phyloP scores from a whole-genome alignment of 2,797 vertebrate genomes.

The Miichthys miiuy region DNA sequence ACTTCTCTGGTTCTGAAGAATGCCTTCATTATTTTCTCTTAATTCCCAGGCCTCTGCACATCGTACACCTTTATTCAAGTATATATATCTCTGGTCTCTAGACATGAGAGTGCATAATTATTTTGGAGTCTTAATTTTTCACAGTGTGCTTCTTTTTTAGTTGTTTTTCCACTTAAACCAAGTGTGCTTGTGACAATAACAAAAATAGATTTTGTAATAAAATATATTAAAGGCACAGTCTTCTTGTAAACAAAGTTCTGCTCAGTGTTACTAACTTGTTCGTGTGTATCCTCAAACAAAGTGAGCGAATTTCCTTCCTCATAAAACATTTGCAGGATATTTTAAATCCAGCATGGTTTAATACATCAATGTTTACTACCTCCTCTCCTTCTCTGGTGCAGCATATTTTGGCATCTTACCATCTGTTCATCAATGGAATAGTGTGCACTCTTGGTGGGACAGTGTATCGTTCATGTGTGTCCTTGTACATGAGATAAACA shows the following conservation, averaged over 20 bases:
- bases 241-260: too few relatives aligned
- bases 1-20: constrained; percentile 18
- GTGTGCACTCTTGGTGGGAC: not conserved
- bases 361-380: not conserved
- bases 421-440: not conserved
- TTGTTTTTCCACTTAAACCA: too few relatives aligned
- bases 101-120: not conserved
- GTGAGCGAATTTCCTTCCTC: not conserved
- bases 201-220: not conserved
- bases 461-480: too few relatives aligned
- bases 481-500: not conserved
- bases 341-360: not conserved
- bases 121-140: not conserved
- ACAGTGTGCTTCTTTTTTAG: too few relatives aligned
- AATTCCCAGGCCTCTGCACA: not conserved
- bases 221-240: too few relatives aligned
- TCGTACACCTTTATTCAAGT: constrained; percentile 2
- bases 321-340: not conserved
- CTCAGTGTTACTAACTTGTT: too few relatives aligned
- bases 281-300: too few relatives aligned
- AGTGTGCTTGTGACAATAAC: not conserved
- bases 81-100: not conserved
- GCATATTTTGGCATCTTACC: not conserved
- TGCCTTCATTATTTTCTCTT: constrained; percentile 14
- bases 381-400: not conserved